Evolutionary conservation across 2,888 invertebrate genomes (phyloP), one percentile per base, ranked within the genome.

Genomic region (Rapana venosa): DNA sequence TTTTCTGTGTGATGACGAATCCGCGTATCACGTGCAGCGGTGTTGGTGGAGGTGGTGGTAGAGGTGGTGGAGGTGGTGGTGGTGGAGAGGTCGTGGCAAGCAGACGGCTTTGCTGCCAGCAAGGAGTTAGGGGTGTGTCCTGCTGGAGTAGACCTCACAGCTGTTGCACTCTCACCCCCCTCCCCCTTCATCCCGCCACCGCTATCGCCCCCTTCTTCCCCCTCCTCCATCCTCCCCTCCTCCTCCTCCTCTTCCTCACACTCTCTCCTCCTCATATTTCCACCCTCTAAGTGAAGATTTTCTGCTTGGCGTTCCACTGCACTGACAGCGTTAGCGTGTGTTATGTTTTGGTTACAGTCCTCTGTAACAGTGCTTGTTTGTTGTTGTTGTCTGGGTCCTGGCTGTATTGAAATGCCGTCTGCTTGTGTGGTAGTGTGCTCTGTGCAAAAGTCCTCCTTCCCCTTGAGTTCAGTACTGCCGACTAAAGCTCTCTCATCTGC

Each of bases 261-360:
- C 47, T 26, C 47, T 13, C 13, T 32, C 66, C 17, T 47, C 1
- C n/a, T 35, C 47, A 47, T 47, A 47, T 47, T 47, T 47, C 47
- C 47, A 47, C 8, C 47, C 47, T 47, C 47, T 47, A 47, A 47
- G 74, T n/a, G 74, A n/a, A 22, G 22, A 36, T 6, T 36, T 77
- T 20, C 20, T 36, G 87, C 32, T 74, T 74, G 74, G 87, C 36
- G 87, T 74, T 26, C 87, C 20, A 32, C 74, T 74, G 87, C 30
- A 86, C 86, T 26, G 61, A 35, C 2, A 35, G 35, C 6, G 58
- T 86, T 86, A 86, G 86, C n/a, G 86, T 86, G 26, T 22, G 81
- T 36, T 26, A 26, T 47, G 47, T 83, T 35, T 35, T 79, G 15
- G 32, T 32, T 32, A 74, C n/a, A 26, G 74, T 74, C n/a, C 13